phyloP scores from a whole-genome alignment of 1,140 invertebrate species.

The Ips nitidus region DNA sequence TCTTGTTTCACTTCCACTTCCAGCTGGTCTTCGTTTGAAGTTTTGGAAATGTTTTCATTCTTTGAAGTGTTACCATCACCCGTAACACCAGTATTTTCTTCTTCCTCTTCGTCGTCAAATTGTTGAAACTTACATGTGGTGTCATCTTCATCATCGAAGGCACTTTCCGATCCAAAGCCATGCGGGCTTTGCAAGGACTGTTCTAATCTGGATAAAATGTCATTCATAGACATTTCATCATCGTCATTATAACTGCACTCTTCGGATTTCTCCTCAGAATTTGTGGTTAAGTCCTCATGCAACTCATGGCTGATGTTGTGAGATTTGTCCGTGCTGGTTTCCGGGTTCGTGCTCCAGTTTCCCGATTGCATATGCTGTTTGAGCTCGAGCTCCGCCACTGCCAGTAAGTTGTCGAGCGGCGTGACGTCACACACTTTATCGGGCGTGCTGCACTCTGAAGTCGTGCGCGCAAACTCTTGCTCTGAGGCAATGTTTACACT shows the following conservation, averaged over 20 bases:
- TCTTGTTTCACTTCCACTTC: neutral
- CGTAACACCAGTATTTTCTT: constrained; percentile 20
- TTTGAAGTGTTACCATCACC: neutral
- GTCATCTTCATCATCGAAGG: constrained; percentile 19
- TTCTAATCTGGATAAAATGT: constrained; percentile 60
- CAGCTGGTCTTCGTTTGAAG: neutral
- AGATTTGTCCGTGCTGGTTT: constrained; percentile 14
- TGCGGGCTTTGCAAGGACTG: constrained; percentile 59
- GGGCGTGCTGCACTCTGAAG: constrained; percentile 43
- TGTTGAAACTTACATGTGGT: neutral
- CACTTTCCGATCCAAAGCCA: constrained; percentile 17
- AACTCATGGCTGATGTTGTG: constrained; percentile 31
- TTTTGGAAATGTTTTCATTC: neutral
- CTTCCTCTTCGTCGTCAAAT: neutral
- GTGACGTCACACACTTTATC: constrained; percentile 51
- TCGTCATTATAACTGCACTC: constrained; percentile 59
- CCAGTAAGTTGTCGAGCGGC: constrained; percentile 60
- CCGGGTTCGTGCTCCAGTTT: constrained; percentile 42
- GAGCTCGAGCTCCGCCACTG: constrained; percentile 61
- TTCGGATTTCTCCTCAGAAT: constrained; percentile 40
- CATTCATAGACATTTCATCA: constrained; percentile 62
- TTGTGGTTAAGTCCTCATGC: constrained; percentile 40
- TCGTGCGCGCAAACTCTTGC: constrained; percentile 41
- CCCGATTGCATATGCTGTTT: constrained; percentile 52
- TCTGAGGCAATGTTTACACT: constrained; percentile 47